Evolutionary conservation across 1,140 invertebrate genomes (phyloP), one percentile per base, ranked within the genome.

Genomic region (Drosophila repleta): DNA sequence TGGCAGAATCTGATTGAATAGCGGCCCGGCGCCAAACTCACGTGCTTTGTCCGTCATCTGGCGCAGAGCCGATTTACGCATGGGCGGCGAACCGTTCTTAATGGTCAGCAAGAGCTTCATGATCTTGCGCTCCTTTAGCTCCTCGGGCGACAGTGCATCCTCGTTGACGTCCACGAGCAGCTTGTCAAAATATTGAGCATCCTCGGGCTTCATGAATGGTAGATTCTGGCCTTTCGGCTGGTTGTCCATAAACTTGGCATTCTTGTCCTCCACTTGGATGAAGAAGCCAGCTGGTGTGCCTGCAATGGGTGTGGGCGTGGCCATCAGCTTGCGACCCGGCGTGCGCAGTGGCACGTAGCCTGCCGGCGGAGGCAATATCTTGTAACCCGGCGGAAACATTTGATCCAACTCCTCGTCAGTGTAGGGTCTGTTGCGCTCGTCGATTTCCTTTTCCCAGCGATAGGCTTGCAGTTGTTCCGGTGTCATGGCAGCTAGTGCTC

Each of bases 121-220:
- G 21, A 99, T 99, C 92, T 99, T 99, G 13, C 99, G 93, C 92
- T 99, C 99, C 91, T 99, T 99, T 68, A 98, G 96, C 90, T 99
- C 98, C 90, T 99, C 99, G 1, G 98, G 98, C 62, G 96, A 97
- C 13, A 99, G 93, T 0, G 95, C 93, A 85, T 99, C 98, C 93
- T 99, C 99, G 92, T 99, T 99, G 7, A 99, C 98, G 92, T 99
- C 99, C 35, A 99, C 95, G 46, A 99, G 93, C 26, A 99, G 93
- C 93, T 99, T 99, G 92, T 99, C 99, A 92, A 99, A 99, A 93
- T 99, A 99, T 92, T 99, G 99, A 21, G 99, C 98, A 93, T 99
- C 99, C 93, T 99, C 99, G 0, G 99, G 99, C 92, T 99, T 99
- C 94, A 99, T 96, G 91, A 99, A 98, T 15, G 99, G 99, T 56